These are phyloP conservation scores for Eudyptes chrysolophus DNA, from an alignment of 2,113 vertebrate species.

Conservation along the genomic window DNA sequence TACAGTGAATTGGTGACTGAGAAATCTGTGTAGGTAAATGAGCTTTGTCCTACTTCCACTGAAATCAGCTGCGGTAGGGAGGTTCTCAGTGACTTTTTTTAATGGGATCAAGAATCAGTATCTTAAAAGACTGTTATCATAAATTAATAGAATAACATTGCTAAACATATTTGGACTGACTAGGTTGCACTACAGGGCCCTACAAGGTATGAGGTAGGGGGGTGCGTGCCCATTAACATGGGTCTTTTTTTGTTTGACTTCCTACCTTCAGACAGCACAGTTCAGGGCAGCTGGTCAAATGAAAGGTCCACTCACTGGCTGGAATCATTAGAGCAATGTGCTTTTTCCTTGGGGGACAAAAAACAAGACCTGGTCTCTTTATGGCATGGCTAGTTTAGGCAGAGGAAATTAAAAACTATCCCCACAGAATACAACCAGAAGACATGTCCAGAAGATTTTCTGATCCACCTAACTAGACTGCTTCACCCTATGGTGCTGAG, in stretches of 20 bases:
- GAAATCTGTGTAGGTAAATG: not conserved
- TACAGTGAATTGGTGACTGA: not conserved
- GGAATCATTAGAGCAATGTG: not conserved
- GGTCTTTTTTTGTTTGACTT: not conserved
- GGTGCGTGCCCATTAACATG: not conserved
- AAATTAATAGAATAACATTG: not conserved
- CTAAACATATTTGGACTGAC: not conserved
- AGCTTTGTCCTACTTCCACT: not conserved
- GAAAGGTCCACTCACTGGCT: not conserved
- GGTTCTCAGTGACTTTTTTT: not conserved
- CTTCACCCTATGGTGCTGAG: not conserved
- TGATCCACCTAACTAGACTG: not conserved
- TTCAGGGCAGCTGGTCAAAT: not conserved
- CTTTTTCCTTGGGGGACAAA: not conserved
- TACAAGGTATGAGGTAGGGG: not conserved
- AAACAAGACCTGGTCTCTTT: not conserved
- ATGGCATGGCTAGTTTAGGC: not conserved
- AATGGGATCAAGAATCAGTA: not conserved
- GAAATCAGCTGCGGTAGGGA: not conserved
- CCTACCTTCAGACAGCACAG: not conserved
- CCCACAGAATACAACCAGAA: not conserved
- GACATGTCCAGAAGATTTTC: not conserved
- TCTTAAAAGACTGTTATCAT: not conserved
- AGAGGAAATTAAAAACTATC: not conserved
- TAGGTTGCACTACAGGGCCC: not conserved